Evolutionary conservation across 2,888 invertebrate species (phyloP), one percentile per base, ranked within the genome.

Genomic region (Ectemnius continuus): DNA sequence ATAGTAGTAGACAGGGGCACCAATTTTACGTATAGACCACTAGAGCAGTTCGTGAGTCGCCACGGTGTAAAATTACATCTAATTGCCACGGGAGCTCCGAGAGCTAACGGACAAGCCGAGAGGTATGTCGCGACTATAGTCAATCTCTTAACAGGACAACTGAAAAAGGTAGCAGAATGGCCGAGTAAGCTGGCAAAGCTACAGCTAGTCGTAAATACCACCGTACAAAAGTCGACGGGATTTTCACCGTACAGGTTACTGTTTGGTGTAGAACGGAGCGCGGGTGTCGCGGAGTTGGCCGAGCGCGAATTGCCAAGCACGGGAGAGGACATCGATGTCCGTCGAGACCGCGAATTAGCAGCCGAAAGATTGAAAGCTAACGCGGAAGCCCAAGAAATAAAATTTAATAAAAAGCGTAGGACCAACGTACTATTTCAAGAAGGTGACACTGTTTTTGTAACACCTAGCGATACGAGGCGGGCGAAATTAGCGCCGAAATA

Each of bases 401-500:
- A 23, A 8, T 36, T 36, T 36, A 36, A 36, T 8, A 36, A 36
- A 36, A 36, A 36, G 4, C 36, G 36, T 4, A 2, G 18, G 5
- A 46, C 18, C 6, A 66, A 58, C 59, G 8, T 46, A n/a, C 11
- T 18, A n/a, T 66, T 18, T 18, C 57, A 66, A 46, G 46, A 14
- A 2, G 23, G 23, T 11, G 66, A 66, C 18, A 45, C 57, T 0
- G 65, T 66, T 1, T 66, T 47, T 23, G 6, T 45, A 5, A 66
- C 23, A 23, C 59, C 66, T 1, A 47, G 46, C 6, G 65, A 23
- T n/a, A 3, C 16, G 2, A 23, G 28, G 11, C 13, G 59, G 11
- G 47, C 66, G 2, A 66, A 66, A 59, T 26, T 58, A 18, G 66
- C 58, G 6, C 16, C 46, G 5, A 66, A 66, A 16, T 59, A 59